A percentile compares a stretch with the other conserved stretches of the same genome.
Evolutionary conservation across 1,140 invertebrate species (phyloP).

Genomic region (Cylas formicarius): DNA sequence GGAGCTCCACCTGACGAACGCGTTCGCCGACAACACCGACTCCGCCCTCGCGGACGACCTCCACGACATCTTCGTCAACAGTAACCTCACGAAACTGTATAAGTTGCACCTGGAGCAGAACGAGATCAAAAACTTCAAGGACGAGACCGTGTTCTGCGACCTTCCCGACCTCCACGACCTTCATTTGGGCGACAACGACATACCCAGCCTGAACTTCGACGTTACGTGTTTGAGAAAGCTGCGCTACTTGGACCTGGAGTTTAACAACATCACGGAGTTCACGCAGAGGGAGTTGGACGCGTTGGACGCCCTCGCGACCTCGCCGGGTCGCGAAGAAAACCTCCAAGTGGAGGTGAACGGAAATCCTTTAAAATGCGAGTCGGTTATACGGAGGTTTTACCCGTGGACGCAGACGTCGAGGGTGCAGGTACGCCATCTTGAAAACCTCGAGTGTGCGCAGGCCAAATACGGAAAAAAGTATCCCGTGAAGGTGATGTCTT

Average conservation of each 20-base stretch:
- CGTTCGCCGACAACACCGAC: conserved; percentile 62
- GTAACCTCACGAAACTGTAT: conserved; percentile 57
- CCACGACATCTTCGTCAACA: conserved; percentile 66
- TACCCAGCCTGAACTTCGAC: conserved; percentile 59
- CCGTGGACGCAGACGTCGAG: conserved; percentile 58
- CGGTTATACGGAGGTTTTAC: conserved; percentile 53
- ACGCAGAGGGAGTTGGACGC: conserved; percentile 50
- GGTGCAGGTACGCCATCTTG: conserved; percentile 53
- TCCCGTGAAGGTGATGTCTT: conserved; percentile 39
- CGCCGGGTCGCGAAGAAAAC: conserved; percentile 44
- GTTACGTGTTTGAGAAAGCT: conserved; percentile 59
- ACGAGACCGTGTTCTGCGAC: conserved; percentile 63
- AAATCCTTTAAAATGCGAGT: conserved; percentile 65
- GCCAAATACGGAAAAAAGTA: conserved; percentile 36
- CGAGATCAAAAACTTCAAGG: conserved; percentile 61
- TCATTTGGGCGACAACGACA: conserved; percentile 60
- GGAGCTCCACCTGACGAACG: conserved; percentile 67
- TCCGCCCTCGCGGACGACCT: conserved; percentile 56
- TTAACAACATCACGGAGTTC: conserved; percentile 59
- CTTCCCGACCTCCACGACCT: conserved; percentile 59
- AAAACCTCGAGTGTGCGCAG: conserved; percentile 47
- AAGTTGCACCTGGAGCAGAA: conserved; percentile 76
- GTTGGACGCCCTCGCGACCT: conserved; percentile 51
- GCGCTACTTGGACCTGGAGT: conserved; percentile 61
- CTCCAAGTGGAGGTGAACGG: conserved; percentile 58